These are phyloP conservation scores for Lacanobia oleracea DNA, from an alignment of 2,888 invertebrate genomes.

Conservation along the genomic window DNA sequence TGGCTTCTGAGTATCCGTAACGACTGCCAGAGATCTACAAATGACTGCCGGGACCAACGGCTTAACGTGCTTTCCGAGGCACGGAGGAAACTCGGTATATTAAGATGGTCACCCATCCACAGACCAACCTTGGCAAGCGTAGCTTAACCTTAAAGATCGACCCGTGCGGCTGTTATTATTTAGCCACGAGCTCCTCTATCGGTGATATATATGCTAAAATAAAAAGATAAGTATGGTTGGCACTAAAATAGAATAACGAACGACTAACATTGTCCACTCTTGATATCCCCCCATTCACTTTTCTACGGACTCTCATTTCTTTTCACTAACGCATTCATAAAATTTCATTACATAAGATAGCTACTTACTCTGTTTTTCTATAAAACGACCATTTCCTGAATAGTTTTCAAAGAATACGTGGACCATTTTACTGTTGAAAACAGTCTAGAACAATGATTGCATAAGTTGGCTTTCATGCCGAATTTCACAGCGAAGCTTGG, in stretches of 20 bases:
- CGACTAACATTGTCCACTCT: constrained; percentile 21
- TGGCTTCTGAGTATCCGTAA: too few species aligned
- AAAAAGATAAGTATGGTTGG: neutral
- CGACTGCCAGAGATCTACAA: too few species aligned
- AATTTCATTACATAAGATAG: constrained; percentile 58
- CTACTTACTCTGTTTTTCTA: constrained; percentile 39
- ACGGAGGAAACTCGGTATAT: too few species aligned
- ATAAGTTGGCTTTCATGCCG: constrained; percentile 26
- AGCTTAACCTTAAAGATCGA: too few species aligned
- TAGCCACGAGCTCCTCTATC: too few species aligned
- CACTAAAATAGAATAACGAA: neutral
- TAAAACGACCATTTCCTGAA: constrained; percentile 31
- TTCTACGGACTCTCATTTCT: constrained; percentile 23
- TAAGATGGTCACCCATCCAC: too few species aligned
- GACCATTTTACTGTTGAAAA: constrained; percentile 29
- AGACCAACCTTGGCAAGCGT: too few species aligned
- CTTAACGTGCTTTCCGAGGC: too few species aligned
- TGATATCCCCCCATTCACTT: constrained; percentile 22
- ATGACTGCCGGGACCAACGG: too few species aligned
- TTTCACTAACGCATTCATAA: constrained; percentile 55
- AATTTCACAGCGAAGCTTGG: constrained; percentile 21
- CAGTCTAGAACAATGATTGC: constrained; percentile 31
- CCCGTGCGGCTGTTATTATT: too few species aligned
- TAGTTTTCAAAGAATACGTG: constrained; percentile 40
- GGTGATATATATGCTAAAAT: neutral